Evolutionary conservation across 2,888 invertebrate species (phyloP).

Genomic region (Catocala fraxini): DNA sequence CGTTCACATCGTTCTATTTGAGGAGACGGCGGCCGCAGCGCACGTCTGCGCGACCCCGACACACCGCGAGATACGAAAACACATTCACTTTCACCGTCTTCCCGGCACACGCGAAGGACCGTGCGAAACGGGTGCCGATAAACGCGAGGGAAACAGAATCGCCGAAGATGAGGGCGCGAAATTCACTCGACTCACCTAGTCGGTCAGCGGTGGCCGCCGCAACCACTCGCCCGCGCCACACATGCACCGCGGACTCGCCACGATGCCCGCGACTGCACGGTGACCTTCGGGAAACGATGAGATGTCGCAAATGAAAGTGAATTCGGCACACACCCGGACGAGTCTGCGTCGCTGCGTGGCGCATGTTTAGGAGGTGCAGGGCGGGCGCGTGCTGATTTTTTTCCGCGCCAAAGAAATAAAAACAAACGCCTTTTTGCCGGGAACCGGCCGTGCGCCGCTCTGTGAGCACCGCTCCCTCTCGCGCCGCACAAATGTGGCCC

Average conservation of each 20-base stretch:
- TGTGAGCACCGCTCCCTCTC: constrained; percentile 38
- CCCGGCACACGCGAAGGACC: constrained; percentile 72
- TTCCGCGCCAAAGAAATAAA: constrained; percentile 86
- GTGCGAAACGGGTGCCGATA: constrained; percentile 77
- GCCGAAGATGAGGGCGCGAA: constrained; percentile 75
- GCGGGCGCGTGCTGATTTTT: constrained; percentile 85
- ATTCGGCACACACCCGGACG: constrained; percentile 84
- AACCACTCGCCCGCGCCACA: constrained; percentile 73
- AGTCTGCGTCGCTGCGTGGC: constrained; percentile 87
- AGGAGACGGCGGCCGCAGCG: constrained; percentile 53
- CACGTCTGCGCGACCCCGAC: constrained; percentile 67
- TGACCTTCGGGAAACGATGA: constrained; percentile 86
- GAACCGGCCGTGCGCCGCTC: constrained; percentile 70
- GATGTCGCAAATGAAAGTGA: constrained; percentile 88
- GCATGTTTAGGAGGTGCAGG: constrained; percentile 88
- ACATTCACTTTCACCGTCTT: constrained; percentile 75
- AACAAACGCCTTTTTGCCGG: constrained; percentile 85
- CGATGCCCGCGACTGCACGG: constrained; percentile 71
- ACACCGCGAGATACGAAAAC: constrained; percentile 65
- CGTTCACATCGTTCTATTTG: constrained; percentile 60
- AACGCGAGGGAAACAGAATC: constrained; percentile 76
- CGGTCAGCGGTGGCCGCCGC: constrained; percentile 81
- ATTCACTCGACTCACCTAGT: constrained; percentile 81
- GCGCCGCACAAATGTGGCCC: constrained; percentile 17
- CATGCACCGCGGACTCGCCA: constrained; percentile 64